A percentile compares a stretch with the other conserved stretches of the same genome.
phyloP scores from a whole-genome alignment of 2,888 invertebrate genomes.

The Argynnis bischoffii region DNA sequence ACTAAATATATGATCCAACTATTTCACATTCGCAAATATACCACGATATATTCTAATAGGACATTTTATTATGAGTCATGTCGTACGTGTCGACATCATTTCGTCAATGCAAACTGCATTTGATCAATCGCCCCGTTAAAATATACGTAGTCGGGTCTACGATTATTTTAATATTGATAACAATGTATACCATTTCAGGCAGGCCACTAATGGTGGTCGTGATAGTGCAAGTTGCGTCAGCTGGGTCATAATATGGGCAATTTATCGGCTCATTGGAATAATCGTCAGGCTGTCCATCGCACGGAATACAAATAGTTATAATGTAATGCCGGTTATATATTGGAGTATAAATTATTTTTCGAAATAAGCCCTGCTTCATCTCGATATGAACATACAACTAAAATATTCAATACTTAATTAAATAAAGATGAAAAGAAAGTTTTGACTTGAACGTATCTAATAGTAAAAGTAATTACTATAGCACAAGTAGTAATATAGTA shows the following conservation, averaged over 20 bases:
- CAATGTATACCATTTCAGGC: constrained; percentile 39
- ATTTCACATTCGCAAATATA: constrained; percentile 4
- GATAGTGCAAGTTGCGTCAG: constrained; percentile 63
- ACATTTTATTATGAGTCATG: constrained; percentile 15
- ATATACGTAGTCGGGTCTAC: constrained; percentile 15
- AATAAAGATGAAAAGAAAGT: neutral
- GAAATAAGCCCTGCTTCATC: neutral
- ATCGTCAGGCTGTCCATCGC: constrained; percentile 46
- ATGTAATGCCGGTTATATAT: constrained; percentile 21
- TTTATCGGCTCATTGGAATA: constrained; percentile 57
- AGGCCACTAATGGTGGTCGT: constrained; percentile 53
- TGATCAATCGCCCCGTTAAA: constrained; percentile 27
- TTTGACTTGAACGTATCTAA: too few species aligned
- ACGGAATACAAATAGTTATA: constrained; percentile 44
- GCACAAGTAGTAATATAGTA: too few species aligned
- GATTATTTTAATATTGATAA: constrained; percentile 42
- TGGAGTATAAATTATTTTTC: constrained; percentile 1
- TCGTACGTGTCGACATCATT: constrained; percentile 19
- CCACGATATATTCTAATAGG: constrained; percentile 13
- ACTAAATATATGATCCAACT: too few species aligned
- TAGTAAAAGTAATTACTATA: too few species aligned
- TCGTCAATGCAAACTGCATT: constrained; percentile 24
- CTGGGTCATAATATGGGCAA: constrained; percentile 49
- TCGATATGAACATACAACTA: too few species aligned
- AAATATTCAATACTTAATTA: neutral